phyloP scores from a whole-genome alignment of 2,888 invertebrate genomes.

The Trilocha varians region DNA sequence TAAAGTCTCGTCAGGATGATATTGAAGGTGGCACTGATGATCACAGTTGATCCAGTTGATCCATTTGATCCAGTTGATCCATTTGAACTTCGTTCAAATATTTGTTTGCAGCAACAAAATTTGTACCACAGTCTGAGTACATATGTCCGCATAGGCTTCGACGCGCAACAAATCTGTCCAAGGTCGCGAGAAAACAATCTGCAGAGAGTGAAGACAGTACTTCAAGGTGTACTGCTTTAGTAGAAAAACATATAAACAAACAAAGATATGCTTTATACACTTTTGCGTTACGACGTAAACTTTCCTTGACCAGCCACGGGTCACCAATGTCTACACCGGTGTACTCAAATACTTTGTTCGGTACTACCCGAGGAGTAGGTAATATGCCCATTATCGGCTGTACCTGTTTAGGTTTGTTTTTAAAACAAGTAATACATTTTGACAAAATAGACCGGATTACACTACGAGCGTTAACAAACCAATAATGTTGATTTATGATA shows the following conservation, averaged over 20 bases:
- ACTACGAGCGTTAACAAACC: conserved; percentile 8
- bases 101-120: conserved; percentile 10
- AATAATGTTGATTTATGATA: conserved; percentile 7
- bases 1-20: too few species aligned
- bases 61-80: too few species aligned
- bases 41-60: too few species aligned
- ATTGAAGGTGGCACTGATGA: too few species aligned
- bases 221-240: conserved; percentile 16
- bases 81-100: conserved; percentile 8
- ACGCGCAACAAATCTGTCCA: conserved; percentile 10
- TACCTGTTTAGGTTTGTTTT: not conserved
- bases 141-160: conserved; percentile 8
- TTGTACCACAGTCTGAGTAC: conserved; percentile 11
- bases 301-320: conserved; percentile 4
- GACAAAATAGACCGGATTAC: conserved; percentile 3
- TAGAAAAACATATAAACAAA: conserved; percentile 17
- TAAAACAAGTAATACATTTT: conserved; percentile 8
- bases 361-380: conserved; percentile 1
- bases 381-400: conserved; percentile 9
- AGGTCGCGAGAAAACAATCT: conserved; percentile 9
- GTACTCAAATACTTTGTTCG: conserved; percentile 1
- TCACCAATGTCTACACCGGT: conserved; percentile 9
- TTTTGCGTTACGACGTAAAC: conserved; percentile 10
- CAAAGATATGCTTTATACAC: conserved; percentile 19
- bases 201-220: conserved; percentile 4